Evolutionary conservation across 2,797 vertebrate genomes (phyloP), one percentile per base, ranked within the genome.

Genomic region (Acipenser oxyrinchus): DNA sequence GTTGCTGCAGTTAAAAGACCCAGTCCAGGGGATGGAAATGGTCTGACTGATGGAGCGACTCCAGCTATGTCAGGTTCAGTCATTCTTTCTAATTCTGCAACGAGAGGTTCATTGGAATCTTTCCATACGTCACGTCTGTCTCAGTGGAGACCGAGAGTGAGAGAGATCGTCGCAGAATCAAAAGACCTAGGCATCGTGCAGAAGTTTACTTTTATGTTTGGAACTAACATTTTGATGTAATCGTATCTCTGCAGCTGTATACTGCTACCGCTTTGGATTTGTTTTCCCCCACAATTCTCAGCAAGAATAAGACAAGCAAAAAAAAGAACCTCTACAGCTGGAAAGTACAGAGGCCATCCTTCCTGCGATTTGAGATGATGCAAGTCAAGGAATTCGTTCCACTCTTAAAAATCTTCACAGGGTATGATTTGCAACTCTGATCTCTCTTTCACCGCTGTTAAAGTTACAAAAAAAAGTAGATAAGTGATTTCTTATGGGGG

Each of bases 301-400:
- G 73, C 72, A 70, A 72, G 67, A 85, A 80, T 76, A 67, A 78
- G 67, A 72, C 75, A 62, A 78, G 71, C 81, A 80, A 71, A 74
- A 71, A 74, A 69, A 48, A 58, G 60, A 74, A 66, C 75, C 64
- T 79, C 75, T 68, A 67, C 75, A 75, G 71, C 83, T 73, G 93
- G 95, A 96, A 84, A 96, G 95, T 91, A 75, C 68, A 68, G 72
- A 78, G 76, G 75, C 75, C 80, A 53, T 65, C 75, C 70, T 71
- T 75, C 71, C 74, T 70, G 75, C 80, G 81, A 37, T 89, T 89
- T 84, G 88, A 88, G 85, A 87, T 79, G 75, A 87, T 83, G 88
- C 84, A 75, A 86, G 88, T 86, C 83, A 71, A 81, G 76, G 82
- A 85, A 91, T 92, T 90, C 81, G 89, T 90, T 91, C 88, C 90